Evolutionary conservation across 2,888 invertebrate genomes (phyloP).

Genomic region (Metopia argyrocephala): DNA sequence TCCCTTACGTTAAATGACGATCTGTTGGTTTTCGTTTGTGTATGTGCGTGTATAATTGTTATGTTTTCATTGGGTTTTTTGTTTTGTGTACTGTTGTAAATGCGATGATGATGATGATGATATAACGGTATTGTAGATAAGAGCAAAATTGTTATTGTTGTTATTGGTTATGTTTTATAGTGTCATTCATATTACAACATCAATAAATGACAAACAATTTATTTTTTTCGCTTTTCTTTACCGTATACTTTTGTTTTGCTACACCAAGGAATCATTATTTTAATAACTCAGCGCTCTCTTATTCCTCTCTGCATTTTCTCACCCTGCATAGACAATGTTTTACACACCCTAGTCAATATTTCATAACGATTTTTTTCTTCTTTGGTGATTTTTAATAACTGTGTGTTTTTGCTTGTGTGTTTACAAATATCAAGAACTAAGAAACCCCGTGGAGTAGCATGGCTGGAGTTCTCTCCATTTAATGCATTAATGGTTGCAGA

Average conservation of each 20-base stretch:
- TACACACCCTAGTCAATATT: not conserved
- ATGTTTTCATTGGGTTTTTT: slow-evolving; percentile 6
- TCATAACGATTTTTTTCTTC: not conserved
- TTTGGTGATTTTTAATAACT: not conserved
- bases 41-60: not conserved
- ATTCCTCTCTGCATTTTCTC: not conserved
- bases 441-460: too few relatives aligned
- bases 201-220: slow-evolving; percentile 49
- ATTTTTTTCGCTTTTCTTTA: not conserved
- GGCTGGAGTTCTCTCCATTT: too few relatives aligned
- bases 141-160: not conserved
- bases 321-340: not conserved
- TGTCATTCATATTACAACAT: slow-evolving; percentile 18
- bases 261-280: slow-evolving; percentile 32
- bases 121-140: not conserved
- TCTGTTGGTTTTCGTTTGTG: not conserved
- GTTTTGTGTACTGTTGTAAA: slow-evolving; percentile 4
- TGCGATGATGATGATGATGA: slow-evolving; percentile 4
- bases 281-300: not conserved
- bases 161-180: not conserved
- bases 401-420: not conserved
- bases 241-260: slow-evolving; percentile 10
- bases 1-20: not conserved
- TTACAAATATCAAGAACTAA: too few relatives aligned
- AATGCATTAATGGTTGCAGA: too few relatives aligned